A percentile compares a stretch with the other conserved stretches of the same genome.
These are phyloP conservation scores for Melanerpes formicivorus DNA, from an alignment of 2,113 vertebrate genomes.

Conservation along the genomic window DNA sequence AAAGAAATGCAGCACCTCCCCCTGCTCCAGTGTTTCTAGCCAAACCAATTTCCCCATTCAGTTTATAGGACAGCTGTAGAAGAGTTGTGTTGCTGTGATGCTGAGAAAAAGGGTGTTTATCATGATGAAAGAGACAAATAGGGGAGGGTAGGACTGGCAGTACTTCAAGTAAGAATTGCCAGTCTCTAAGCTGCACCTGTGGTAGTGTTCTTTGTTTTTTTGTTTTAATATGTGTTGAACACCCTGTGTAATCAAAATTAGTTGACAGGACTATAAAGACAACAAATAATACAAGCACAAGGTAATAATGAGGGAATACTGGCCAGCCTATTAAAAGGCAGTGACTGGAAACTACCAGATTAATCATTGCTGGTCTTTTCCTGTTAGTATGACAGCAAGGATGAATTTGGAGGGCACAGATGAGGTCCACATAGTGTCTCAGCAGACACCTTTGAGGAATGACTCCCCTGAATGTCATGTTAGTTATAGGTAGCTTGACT, in stretches of 20 bases:
- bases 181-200: neutral
- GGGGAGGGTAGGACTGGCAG: neutral
- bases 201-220: neutral
- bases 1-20: neutral
- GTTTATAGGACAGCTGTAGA: neutral
- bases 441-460: neutral
- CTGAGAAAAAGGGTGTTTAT: neutral
- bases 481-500: neutral
- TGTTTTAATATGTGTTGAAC: neutral
- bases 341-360: slow-evolving; percentile 32
- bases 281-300: slow-evolving; percentile 23
- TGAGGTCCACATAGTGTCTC: neutral
- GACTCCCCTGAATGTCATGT: neutral
- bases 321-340: slow-evolving; percentile 1
- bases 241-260: neutral
- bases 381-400: neutral
- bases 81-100: neutral
- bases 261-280: neutral
- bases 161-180: neutral
- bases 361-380: slow-evolving; percentile 33
- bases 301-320: slow-evolving; percentile 33
- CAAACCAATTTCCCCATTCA: neutral
- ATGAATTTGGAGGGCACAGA: neutral
- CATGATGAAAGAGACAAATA: neutral
- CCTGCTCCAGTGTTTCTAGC: neutral